Percentiles rank a stretch among this genome's conserved stretches.
Conservation (phyloP, 2,797 vertebrate species). For the Siniperca scherzeri region DNA sequence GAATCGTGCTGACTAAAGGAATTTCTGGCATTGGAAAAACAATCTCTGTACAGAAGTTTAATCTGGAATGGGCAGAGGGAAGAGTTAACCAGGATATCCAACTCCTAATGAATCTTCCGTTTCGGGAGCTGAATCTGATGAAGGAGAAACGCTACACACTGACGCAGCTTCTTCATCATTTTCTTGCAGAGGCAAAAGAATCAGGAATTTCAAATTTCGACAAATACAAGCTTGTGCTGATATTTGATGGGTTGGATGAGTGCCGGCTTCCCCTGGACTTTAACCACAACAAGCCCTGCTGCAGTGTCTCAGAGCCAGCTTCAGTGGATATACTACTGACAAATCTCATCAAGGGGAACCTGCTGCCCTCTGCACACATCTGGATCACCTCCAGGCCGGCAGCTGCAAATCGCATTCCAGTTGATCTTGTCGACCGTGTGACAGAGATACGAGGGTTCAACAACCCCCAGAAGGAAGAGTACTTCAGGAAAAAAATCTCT, state of each 20-base stretch:
- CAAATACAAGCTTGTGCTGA: slow-evolving; percentile 41
- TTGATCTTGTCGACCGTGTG: slow-evolving; percentile 18
- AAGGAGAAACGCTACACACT: slow-evolving; percentile 7
- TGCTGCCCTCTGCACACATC: slow-evolving; percentile 45
- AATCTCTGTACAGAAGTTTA: slow-evolving; percentile 40
- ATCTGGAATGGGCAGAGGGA: slow-evolving; percentile 46
- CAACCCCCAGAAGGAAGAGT: slow-evolving; percentile 49
- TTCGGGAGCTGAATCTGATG: slow-evolving; percentile 58
- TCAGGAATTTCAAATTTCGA: slow-evolving; percentile 26
- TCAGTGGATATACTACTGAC: slow-evolving; percentile 39
- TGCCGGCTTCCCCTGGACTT: slow-evolving; percentile 45
- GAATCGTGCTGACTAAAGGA: slow-evolving; percentile 39
- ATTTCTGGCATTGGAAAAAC: slow-evolving; percentile 56
- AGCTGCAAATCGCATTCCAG: slow-evolving; percentile 41
- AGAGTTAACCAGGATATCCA: slow-evolving; percentile 47
- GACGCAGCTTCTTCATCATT: slow-evolving; percentile 38
- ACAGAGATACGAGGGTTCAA: slow-evolving; percentile 56
- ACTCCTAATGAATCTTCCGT: slow-evolving; percentile 37
- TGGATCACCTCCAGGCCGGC: slow-evolving; percentile 55
- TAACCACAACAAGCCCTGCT: not conserved
- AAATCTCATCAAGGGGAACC: slow-evolving; percentile 42
- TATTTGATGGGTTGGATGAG: slow-evolving; percentile 57
- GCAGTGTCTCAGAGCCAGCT: not conserved
- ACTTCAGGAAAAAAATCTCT: slow-evolving; percentile 43
- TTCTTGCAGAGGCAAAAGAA: slow-evolving; percentile 34